These are phyloP conservation scores for Crocallis elinguaria DNA, from an alignment of 2,888 invertebrate genomes.

Conservation along the genomic window DNA sequence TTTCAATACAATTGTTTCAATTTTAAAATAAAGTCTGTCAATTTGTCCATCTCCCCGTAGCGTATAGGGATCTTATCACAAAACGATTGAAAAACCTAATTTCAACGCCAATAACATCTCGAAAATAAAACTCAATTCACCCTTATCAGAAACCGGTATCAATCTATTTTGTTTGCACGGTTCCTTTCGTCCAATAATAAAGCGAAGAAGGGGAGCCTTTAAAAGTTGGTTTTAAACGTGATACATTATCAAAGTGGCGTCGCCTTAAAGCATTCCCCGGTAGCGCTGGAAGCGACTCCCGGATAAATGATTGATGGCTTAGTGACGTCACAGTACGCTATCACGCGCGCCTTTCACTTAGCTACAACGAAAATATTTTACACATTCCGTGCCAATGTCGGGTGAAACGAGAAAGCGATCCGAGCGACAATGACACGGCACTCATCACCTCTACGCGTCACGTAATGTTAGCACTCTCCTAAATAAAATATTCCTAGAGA, in stretches of 20 bases:
- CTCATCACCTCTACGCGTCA: constrained; percentile 29
- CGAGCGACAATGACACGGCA: constrained; percentile 40
- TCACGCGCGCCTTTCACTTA: constrained; percentile 72
- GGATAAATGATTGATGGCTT: constrained; percentile 80
- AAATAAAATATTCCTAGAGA: constrained; percentile 33
- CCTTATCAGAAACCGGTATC: constrained; percentile 70
- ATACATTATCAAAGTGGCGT: constrained; percentile 78
- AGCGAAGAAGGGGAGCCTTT: constrained; percentile 62
- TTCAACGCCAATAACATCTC: constrained; percentile 27
- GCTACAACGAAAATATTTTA: constrained; percentile 69
- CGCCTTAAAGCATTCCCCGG: constrained; percentile 78
- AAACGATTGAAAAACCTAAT: constrained; percentile 9
- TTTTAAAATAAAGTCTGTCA: neutral
- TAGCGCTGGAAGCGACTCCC: constrained; percentile 67
- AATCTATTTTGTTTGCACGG: constrained; percentile 77
- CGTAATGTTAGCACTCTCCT: constrained; percentile 28
- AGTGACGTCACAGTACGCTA: constrained; percentile 60
- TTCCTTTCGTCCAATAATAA: constrained; percentile 64
- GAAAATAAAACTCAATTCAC: constrained; percentile 66
- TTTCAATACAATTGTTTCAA: too few species aligned
- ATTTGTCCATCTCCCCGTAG: neutral
- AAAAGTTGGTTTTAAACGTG: constrained; percentile 76
- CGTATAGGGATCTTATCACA: constrained; percentile 2
- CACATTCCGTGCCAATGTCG: constrained; percentile 54
- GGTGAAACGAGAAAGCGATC: constrained; percentile 51